These are phyloP conservation scores for Eulimnadia texana DNA, from an alignment of 1,140 invertebrate genomes.

Conservation along the genomic window DNA sequence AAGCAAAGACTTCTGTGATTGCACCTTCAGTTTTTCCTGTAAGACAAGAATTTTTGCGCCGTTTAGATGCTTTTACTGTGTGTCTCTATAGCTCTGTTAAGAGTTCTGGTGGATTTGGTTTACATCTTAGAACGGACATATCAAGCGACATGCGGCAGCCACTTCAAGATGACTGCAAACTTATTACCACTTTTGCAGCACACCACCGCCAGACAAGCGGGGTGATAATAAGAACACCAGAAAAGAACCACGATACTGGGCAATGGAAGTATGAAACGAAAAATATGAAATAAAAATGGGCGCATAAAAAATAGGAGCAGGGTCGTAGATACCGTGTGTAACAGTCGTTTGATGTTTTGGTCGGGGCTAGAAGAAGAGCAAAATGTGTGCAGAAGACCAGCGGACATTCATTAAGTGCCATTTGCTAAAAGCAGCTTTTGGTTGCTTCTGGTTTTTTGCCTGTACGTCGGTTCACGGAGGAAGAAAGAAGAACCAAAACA, in stretches of 20 bases:
- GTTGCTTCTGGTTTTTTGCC: background rate
- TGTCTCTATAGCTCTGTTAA: background rate
- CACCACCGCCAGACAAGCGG: background rate
- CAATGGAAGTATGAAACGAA: background rate
- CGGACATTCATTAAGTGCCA: background rate
- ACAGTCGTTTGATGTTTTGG: background rate
- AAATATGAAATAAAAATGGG: background rate
- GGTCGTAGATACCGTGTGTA: background rate
- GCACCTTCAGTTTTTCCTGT: no score
- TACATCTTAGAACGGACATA: background rate
- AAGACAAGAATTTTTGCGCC: no score
- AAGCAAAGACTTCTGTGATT: no score
- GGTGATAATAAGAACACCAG: background rate
- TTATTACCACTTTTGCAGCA: background rate
- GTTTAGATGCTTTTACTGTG: no score
- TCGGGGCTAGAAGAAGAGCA: background rate
- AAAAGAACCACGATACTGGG: background rate
- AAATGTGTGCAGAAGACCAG: background rate
- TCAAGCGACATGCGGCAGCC: background rate
- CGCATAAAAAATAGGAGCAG: background rate
- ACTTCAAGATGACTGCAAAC: background rate
- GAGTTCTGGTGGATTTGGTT: background rate
- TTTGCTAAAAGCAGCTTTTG: background rate
- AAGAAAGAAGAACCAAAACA: background rate
- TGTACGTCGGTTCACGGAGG: no score